Conservation (phyloP, 2,888 invertebrate species). For the Mythimna ferrago region DNA sequence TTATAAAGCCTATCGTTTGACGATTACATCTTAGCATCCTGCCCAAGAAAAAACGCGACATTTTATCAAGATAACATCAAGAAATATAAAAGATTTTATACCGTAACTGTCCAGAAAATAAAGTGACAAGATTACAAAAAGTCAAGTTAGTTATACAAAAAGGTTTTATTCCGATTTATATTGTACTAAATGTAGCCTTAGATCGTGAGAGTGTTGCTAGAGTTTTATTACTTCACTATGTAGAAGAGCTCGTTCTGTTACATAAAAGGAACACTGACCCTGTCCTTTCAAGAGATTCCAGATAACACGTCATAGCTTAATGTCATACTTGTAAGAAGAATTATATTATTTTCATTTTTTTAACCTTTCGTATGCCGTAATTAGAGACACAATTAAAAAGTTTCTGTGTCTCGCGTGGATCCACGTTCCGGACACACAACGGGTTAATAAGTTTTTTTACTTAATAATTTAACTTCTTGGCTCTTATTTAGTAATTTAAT, state of each 20-base stretch:
- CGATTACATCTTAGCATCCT: constrained; percentile 50
- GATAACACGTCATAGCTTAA: constrained; percentile 7
- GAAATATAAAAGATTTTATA: constrained; percentile 25
- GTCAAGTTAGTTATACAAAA: constrained; percentile 28
- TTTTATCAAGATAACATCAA: constrained; percentile 27
- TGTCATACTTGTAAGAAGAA: not conserved
- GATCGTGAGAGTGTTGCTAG: constrained; percentile 16
- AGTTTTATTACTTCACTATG: constrained; percentile 33
- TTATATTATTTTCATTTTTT: not conserved
- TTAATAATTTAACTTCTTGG: not conserved
- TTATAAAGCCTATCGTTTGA: constrained; percentile 53
- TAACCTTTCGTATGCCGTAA: too few relatives aligned
- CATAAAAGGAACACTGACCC: constrained; percentile 26
- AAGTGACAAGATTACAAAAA: constrained; percentile 36
- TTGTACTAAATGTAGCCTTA: constrained; percentile 37
- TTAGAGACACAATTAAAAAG: too few relatives aligned
- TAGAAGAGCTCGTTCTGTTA: constrained; percentile 36
- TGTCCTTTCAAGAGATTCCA: constrained; percentile 8
- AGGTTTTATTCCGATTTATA: constrained; percentile 47
- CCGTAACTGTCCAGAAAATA: constrained; percentile 35
- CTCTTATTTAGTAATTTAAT: too few relatives aligned
- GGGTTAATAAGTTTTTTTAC: too few relatives aligned
- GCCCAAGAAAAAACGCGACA: constrained; percentile 22
- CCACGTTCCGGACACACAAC: too few relatives aligned
- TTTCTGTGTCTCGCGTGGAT: too few relatives aligned